phyloP scores from a whole-genome alignment of 2,888 invertebrate genomes.

The Tipula helvola region DNA sequence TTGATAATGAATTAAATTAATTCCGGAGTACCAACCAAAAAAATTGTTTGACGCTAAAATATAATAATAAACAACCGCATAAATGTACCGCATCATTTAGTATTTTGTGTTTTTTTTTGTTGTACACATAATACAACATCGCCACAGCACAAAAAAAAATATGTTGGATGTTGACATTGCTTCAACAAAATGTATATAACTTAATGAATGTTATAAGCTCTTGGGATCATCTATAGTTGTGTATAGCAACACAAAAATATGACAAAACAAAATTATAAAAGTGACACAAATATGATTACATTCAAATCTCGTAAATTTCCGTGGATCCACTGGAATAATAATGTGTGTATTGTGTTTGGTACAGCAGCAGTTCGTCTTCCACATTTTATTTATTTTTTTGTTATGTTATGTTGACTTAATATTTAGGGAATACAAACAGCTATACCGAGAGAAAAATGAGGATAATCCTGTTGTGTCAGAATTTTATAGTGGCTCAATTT shows the following conservation, averaged over 20 bases:
- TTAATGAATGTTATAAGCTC: background rate
- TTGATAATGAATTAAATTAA: background rate
- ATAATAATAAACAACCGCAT: background rate
- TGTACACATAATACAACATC: background rate
- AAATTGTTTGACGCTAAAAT: background rate
- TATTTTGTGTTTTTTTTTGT: background rate
- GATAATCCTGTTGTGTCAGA: background rate
- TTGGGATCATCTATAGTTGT: background rate
- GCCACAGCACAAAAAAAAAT: background rate
- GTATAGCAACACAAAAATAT: background rate
- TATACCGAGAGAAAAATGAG: background rate
- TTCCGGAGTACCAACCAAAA: background rate
- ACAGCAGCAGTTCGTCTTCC: background rate
- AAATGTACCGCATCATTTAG: background rate
- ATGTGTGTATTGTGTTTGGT: background rate
- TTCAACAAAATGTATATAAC: background rate
- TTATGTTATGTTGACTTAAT: background rate
- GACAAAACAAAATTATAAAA: background rate
- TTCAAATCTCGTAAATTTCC: background rate
- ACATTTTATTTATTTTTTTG: background rate
- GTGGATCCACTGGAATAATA: background rate
- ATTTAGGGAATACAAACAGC: background rate
- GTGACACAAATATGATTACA: constrained; percentile 4
- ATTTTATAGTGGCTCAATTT: background rate
- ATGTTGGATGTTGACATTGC: background rate